A percentile compares a stretch with the other conserved stretches of the same genome.
Evolutionary conservation across 2,888 invertebrate species (phyloP).

Genomic region (Drosophila siamana): DNA sequence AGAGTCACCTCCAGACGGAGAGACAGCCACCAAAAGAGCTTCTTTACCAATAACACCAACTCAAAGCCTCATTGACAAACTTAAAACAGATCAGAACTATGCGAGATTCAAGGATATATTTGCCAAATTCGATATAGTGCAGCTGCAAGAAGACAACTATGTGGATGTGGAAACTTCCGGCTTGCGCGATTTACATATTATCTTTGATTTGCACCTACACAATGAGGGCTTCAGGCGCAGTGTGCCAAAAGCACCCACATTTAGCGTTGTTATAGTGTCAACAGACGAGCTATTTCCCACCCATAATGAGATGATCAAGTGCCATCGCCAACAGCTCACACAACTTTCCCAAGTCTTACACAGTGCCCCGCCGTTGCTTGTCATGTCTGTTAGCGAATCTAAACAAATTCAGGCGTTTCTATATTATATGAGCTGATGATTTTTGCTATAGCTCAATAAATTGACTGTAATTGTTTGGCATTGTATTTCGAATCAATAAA

Average conservation of each 20-base stretch:
- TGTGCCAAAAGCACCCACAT: slow-evolving; percentile 74
- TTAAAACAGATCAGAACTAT: slow-evolving; percentile 73
- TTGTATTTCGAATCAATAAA: slow-evolving; percentile 27
- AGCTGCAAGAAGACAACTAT: slow-evolving; percentile 41
- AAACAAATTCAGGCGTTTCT: slow-evolving; percentile 84
- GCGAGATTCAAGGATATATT: slow-evolving; percentile 73
- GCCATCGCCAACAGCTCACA: slow-evolving; percentile 63
- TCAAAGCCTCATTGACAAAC: slow-evolving; percentile 74
- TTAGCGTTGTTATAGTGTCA: slow-evolving; percentile 77
- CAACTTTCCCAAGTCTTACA: slow-evolving; percentile 20
- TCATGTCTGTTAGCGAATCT: slow-evolving; percentile 84
- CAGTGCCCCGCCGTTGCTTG: slow-evolving; percentile 73
- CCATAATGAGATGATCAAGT: slow-evolving; percentile 70
- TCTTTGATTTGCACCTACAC: slow-evolving; percentile 82
- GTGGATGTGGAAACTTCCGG: not conserved
- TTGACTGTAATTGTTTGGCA: slow-evolving; percentile 24
- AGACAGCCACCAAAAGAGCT: slow-evolving; percentile 31
- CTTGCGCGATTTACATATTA: slow-evolving; percentile 60
- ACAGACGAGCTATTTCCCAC: slow-evolving; percentile 74
- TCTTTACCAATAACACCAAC: not conserved
- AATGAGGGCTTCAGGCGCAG: slow-evolving; percentile 79
- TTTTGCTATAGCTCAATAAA: slow-evolving; percentile 33
- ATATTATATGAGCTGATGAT: slow-evolving; percentile 80
- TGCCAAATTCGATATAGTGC: slow-evolving; percentile 77
- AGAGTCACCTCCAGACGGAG: not conserved